Evolutionary conservation across 2,113 vertebrate species (phyloP), one percentile per base, ranked within the genome.

Genomic region (Melanostigma gelatinosum): DNA sequence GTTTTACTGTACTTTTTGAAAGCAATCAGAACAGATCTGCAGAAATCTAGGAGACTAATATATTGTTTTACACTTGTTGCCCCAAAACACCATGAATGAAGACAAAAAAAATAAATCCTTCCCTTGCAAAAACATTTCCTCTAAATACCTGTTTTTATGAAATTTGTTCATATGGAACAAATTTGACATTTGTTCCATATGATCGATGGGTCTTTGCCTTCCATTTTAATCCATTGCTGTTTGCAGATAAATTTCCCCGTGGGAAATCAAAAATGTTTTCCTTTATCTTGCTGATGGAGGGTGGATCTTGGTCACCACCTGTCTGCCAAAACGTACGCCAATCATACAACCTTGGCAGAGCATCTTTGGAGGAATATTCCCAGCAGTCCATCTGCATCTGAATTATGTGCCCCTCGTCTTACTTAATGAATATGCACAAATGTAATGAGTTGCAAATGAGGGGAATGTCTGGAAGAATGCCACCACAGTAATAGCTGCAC

Each of bases 381-480:
- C 77, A 62, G 66, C 4, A 72, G 71, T 40, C 70, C 58, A 6
- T 76, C 78, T 90, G 75, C 67, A 62, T 70, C 12, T 79, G 22
- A 80, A 76, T 83, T 58, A 72, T 63, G 54, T 71, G 63, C 81
- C 77, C 61, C 73, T n/a, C 12, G 72, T 69, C 77, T 78, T 84
- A 74, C 68, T 50, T 68, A 84, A 83, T 85, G 85, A 85, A 87
- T 88, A 84, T 89, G 68, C 72, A 87, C 58, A 55, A 66, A 77
- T 68, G 54, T 85, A 85, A 80, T 75, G 70, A 60, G 6, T 84
- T 82, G 77, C 72, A 88, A 86, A 80, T 84, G 74, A 87, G 75
- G 57, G 50, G 10, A 61, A 58, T 61, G 63, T 72, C 44, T 87
- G 81, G 82, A 77, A 62, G 64, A 46, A 18, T 60, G 75, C 78